phyloP scores from a whole-genome alignment of 2,113 vertebrate species.

The Odocoileus virginianus region DNA sequence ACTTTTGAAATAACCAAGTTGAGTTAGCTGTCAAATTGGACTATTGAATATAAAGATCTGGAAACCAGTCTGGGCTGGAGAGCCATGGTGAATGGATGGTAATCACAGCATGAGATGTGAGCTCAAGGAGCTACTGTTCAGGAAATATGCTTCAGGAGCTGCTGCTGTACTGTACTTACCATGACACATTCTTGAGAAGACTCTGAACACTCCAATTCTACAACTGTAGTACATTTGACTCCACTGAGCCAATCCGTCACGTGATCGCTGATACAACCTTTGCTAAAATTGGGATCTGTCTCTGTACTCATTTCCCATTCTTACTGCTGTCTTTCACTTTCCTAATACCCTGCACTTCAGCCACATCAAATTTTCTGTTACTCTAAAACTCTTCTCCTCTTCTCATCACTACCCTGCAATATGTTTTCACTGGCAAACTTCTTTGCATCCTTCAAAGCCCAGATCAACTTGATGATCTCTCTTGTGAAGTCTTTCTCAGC shows the following conservation, averaged over 20 bases:
- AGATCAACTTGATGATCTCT: not conserved
- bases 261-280: not conserved
- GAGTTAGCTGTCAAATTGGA: not conserved
- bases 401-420: not conserved
- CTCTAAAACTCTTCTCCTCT: not conserved
- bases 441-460: not conserved
- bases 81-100: not conserved
- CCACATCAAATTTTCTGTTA: not conserved
- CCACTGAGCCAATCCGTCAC: not conserved
- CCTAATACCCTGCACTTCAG: not conserved
- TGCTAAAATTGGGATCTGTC: not conserved
- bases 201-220: not conserved
- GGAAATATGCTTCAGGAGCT: not conserved
- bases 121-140: not conserved
- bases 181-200: not conserved
- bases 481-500: not conserved
- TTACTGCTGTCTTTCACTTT: not conserved
- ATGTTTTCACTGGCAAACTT: not conserved
- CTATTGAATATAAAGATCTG: not conserved
- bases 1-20: not conserved
- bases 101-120: not conserved
- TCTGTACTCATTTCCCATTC: not conserved
- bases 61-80: not conserved
- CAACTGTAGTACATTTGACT: not conserved
- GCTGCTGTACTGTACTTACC: not conserved